phyloP scores from a whole-genome alignment of 2,797 vertebrate species.

The Pangasius djambal region DNA sequence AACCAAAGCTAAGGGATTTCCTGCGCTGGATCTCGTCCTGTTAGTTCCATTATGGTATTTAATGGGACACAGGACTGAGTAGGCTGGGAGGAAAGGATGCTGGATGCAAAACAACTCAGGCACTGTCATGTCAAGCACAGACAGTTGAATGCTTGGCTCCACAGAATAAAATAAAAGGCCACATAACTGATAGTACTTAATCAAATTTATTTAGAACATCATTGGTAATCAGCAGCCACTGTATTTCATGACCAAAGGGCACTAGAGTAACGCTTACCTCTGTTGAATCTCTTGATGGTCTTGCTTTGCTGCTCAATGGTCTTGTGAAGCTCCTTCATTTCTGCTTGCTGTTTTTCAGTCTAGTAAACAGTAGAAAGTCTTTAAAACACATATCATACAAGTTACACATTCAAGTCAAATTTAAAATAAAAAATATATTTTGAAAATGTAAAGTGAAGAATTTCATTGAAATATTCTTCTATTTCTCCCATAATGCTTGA shows the following conservation, averaged over 20 bases:
- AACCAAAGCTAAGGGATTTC: conserved; percentile 19
- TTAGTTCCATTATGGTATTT: conserved; percentile 47
- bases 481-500: conserved; percentile 3
- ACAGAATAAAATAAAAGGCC: not conserved
- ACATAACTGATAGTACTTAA: not conserved
- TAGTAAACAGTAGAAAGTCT: conserved; percentile 49
- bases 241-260: not conserved
- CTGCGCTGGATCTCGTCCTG: conserved; percentile 35
- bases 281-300: conserved; percentile 81
- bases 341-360: conserved; percentile 70
- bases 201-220: not conserved
- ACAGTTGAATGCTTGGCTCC: conserved; percentile 23
- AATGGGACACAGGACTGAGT: conserved; percentile 27
- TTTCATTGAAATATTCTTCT: conserved; percentile 17
- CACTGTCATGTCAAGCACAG: conserved; percentile 32
- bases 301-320: conserved; percentile 74
- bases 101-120: conserved; percentile 36
- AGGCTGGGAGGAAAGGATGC: conserved; percentile 23
- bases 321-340: conserved; percentile 74
- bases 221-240: not conserved
- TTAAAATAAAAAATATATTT: not conserved
- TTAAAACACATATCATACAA: not conserved
- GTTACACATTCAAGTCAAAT: not conserved
- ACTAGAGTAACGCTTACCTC: conserved; percentile 68
- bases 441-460: not conserved